A percentile compares a stretch with the other conserved stretches of the same genome.
These are phyloP conservation scores for Odontocolon sp. DNA, from an alignment of 2,888 invertebrate species.

Conservation along the genomic window DNA sequence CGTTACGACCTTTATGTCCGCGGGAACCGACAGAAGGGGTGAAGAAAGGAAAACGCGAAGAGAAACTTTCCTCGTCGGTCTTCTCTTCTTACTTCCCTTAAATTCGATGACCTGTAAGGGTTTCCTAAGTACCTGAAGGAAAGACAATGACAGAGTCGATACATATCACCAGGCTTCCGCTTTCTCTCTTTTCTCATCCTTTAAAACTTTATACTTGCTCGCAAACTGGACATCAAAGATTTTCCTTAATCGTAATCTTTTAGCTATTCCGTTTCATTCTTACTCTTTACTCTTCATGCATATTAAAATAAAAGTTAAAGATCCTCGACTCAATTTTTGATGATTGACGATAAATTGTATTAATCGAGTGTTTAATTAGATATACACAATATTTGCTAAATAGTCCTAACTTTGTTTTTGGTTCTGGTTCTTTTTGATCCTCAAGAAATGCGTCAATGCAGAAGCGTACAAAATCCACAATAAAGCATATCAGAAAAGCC, in stretches of 20 bases:
- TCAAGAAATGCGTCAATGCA: too few relatives aligned
- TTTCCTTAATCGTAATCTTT: neutral
- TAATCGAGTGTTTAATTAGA: too few relatives aligned
- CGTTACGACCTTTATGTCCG: constrained; percentile 16
- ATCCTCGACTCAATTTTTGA: too few relatives aligned
- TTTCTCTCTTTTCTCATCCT: neutral
- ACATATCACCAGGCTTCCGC: neutral
- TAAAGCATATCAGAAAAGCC: neutral
- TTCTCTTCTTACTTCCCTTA: constrained; percentile 14
- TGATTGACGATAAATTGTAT: too few relatives aligned
- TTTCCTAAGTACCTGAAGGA: neutral
- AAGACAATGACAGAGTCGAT: constrained; percentile 21
- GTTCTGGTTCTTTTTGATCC: too few relatives aligned
- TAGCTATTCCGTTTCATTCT: too few relatives aligned
- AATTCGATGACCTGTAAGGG: constrained; percentile 27
- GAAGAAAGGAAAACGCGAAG: constrained; percentile 14
- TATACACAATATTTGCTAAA: too few relatives aligned
- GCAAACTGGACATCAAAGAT: neutral
- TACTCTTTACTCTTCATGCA: too few relatives aligned
- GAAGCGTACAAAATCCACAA: too few relatives aligned
- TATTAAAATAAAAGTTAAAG: too few relatives aligned
- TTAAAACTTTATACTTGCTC: neutral
- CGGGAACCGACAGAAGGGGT: constrained; percentile 25
- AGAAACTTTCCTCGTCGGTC: constrained; percentile 7
- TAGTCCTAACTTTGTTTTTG: too few relatives aligned